These are phyloP conservation scores for Eucriotettix oculatus DNA, from an alignment of 2,888 invertebrate species.

Conservation along the genomic window DNA sequence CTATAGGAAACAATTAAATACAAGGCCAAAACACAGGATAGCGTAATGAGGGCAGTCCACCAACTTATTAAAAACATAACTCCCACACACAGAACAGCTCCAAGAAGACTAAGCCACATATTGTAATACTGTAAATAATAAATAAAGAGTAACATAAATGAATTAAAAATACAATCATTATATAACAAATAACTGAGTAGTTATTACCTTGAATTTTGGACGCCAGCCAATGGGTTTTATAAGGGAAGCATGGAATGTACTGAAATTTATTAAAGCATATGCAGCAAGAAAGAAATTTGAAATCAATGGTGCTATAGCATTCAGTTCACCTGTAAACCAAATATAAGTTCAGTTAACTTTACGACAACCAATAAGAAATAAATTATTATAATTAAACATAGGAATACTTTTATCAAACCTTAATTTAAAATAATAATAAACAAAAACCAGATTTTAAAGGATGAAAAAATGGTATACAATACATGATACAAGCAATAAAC, in stretches of 20 bases:
- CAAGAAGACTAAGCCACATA: constrained; percentile 83
- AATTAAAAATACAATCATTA: neutral
- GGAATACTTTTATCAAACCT: no score
- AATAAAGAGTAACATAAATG: neutral
- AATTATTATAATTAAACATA: no score
- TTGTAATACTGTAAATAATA: constrained; percentile 58
- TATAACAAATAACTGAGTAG: neutral
- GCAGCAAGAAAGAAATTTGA: constrained; percentile 90
- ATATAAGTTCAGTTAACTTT: no score
- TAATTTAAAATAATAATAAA: no score
- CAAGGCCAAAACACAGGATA: constrained; percentile 61
- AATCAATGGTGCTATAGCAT: constrained; percentile 78
- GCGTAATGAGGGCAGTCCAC: constrained; percentile 80
- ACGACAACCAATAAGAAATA: no score
- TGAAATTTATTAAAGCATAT: constrained; percentile 85
- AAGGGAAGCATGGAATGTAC: constrained; percentile 84
- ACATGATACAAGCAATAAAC: neutral
- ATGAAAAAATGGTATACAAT: neutral
- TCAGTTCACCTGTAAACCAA: constrained; percentile 50
- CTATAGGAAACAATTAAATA: constrained; percentile 85
- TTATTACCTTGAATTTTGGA: constrained; percentile 64
- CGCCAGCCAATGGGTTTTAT: constrained; percentile 80
- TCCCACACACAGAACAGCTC: constrained; percentile 64
- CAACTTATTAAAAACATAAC: constrained; percentile 96
- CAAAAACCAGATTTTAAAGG: no score